Base-by-base conservation (phyloP, 2,113 vertebrate species). In the Urocitellus parryii region DNA sequence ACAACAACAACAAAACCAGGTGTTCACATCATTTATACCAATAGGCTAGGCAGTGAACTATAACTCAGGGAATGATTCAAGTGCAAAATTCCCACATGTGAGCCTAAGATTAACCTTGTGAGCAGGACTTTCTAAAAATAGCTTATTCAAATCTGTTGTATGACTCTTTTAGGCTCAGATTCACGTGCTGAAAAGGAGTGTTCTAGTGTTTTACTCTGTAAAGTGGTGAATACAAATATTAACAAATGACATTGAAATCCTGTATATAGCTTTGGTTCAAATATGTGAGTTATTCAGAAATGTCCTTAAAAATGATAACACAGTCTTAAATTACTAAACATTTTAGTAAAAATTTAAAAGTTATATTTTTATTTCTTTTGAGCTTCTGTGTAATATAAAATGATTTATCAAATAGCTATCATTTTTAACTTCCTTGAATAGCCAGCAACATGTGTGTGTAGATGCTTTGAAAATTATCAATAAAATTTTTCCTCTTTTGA, bases 171-270 rank as follows among this genome's bases (percentile, higher is more conserved):
- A 18, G 73, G 63, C 51, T 76, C 27, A 37, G 18, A 65, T 45
- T 91, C 95, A 91, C 76, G 58, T 80, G 25, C 94, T 88, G 48
- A 56, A 95, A 90, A 89, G 48, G 20, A 80, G 18, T 3, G 3
- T 86, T 53, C 56, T 95, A 53, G 29, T 58, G 90, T 95, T 93
- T 93, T 95, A 34, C 37, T 89, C 22, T 95, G 18, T 82, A 48
- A 72, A 74, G 24, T 77, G 18, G 39, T 20, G 22, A 89, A 13
- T 86, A 87, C 78, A 32, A 63, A 65, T 87, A 70, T 91, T 95
- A 83, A 84, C 63, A 70, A 89, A n/a, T 93, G 51, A 32, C 58
- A 81, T 89, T 88, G n/a, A 93, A 92, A 68, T 95, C 22, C 11
- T 63, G 3, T 17, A 80, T 96, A 8, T 56, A 22, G 25, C 86